Evolutionary conservation across 92 coral and sea anemone genomes (phyloP), one percentile per base, ranked within the genome.

Genomic region (Paramuricea clavata): DNA sequence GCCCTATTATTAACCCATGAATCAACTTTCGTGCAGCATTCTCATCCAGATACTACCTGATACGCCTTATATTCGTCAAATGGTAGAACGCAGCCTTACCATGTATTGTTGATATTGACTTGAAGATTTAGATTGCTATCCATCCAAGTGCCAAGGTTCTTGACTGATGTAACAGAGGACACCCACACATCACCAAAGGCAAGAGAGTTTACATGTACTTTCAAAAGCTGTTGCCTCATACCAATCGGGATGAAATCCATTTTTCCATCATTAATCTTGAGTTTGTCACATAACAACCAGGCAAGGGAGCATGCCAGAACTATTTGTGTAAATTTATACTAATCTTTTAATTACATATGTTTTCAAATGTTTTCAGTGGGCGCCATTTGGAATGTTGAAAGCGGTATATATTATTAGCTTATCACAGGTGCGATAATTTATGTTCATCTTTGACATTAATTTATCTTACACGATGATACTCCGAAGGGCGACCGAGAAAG

Each of bases 1-100:
- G 70, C 27, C 70, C 70, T 25, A 62, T 62, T 62, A 62, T 62
- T 62, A 62, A 33, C 13, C n/a, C 70, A n/a, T 62, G 70, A 62
- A 62, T 32, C 10, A 62, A 32, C 33, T 27, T 62, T 32, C 33
- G 70, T 27, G 70, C 42, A n/a, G 42, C 42, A 36, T 36, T 36
- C 42, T 36, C 42, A 36, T 36, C 42, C n/a, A n/a, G n/a, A n/a
- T n/a, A n/a, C n/a, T n/a, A n/a, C n/a, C n/a, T n/a, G n/a, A n/a
- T n/a, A n/a, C n/a, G n/a, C n/a, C n/a, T n/a, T n/a, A n/a, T n/a
- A n/a, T n/a, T 27, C 26, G 78, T 60, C 0, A 60, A 5, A 21
- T 60, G 32, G 32, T 60, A 60, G 6, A 2, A 60, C 2, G 68
- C 68, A 21, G 68, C 68, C 32, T 60, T 26, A 26, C n/a, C 68